These are phyloP conservation scores for Mus caroli DNA, from an alignment of 2,797 vertebrate genomes.

Conservation along the genomic window DNA sequence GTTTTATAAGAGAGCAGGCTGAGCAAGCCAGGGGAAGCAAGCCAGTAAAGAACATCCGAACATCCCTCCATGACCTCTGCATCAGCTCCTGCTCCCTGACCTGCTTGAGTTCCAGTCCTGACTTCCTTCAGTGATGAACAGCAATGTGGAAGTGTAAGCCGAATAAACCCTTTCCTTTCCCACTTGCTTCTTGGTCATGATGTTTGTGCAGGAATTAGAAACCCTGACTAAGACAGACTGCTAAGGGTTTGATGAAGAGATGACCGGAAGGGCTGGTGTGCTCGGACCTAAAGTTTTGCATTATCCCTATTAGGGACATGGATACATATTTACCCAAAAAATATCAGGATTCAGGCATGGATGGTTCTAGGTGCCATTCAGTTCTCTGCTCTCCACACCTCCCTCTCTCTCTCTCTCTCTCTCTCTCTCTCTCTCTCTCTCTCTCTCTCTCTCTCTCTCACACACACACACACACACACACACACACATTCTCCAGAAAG, in stretches of 20 bases:
- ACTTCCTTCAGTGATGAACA: too few relatives aligned
- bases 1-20: too few relatives aligned
- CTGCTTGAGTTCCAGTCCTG: too few relatives aligned
- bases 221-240: background rate
- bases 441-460: background rate
- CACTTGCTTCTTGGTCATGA: too few relatives aligned
- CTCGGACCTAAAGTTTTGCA: background rate
- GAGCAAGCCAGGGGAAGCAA: too few relatives aligned
- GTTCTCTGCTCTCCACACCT: background rate
- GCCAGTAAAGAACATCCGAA: too few relatives aligned
- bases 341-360: background rate
- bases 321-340: background rate
- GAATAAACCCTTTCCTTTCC: too few relatives aligned
- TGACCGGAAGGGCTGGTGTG: background rate
- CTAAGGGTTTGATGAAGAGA: background rate
- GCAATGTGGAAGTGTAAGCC: too few relatives aligned
- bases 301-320: background rate
- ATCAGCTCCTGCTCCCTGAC: too few relatives aligned
- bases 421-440: background rate
- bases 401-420: background rate
- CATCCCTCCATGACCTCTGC: too few relatives aligned
- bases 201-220: too few relatives aligned
- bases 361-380: background rate
- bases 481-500: background rate
- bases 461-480: background rate